Base-by-base conservation (phyloP, 1,140 invertebrate genomes). In the Solenopsis invicta region DNA sequence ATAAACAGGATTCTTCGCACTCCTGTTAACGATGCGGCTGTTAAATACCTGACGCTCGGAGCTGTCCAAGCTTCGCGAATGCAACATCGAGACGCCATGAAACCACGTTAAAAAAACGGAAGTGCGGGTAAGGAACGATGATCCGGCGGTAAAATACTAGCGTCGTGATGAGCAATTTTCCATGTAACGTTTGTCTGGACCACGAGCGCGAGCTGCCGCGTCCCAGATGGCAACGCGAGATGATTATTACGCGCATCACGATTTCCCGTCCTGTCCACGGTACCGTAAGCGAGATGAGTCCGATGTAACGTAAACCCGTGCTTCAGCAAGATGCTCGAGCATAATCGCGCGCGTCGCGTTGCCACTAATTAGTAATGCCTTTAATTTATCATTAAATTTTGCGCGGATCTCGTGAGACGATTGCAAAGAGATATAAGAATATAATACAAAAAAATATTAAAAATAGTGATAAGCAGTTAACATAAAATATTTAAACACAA, bases 141-240 rank as follows among this genome's bases (percentile, higher is more conserved):
- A 81, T 52, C 34, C 52, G 56, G 62, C 77, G 29, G 10, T 74
- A 54, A 84, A 61, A 84, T 61, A 74, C n/a, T 41, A 21, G 9
- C 62, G 16, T 81, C 41, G 54, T 74, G 80, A 74, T 74, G 45
- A 74, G 80, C 54, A 84, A 84, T 84, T 84, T 84, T 84, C 80
- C 69, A 61, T 61, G 16, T 74, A 59, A 84, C 41, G 9, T 74
- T 24, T 41, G 52, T 48, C 66, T 84, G 67, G 24, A 59, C 37
- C 54, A 41, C 80, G 66, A 71, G 41, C 18, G 54, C 64, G 24
- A 69, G n/a, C 62, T 37, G 69, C 52, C 67, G 67, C 67, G 80
- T 82, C 67, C 69, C 80, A 84, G 80, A 84, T 84, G 80, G 80
- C 80, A 84, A 84, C 8, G 54, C 56, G 80, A 74, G 54, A 84